Evolutionary conservation across 1,140 invertebrate species (phyloP), one percentile per base, ranked within the genome.

Genomic region (Apocrypta bakeri): DNA sequence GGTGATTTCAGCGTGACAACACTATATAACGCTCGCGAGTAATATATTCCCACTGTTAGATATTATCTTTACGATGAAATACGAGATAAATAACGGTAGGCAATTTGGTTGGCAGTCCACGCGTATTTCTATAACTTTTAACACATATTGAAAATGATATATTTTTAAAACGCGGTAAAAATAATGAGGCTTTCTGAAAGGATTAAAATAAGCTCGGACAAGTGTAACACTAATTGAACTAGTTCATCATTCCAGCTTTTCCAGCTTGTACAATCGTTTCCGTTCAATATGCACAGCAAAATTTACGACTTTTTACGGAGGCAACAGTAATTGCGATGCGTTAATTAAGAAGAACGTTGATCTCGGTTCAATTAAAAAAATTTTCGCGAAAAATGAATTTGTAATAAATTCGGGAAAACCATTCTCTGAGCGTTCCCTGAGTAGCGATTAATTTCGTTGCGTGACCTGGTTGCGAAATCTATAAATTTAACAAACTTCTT

Each of bases 401-500:
- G 25, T n/a, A 73, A 73, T 48, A 73, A 73, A 73, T 73, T n/a
- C 14, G 42, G 11, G 8, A 73, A 73, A 73, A 73, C 8, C 25
- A 21, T n/a, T n/a, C n/a, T n/a, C 33, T 7, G 21, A 42, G 1
- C 8, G n/a, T 9, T 48, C 42, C 42, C 14, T 2, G 42, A 4
- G 42, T 11, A 3, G 21, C 42, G 42, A 17, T 2, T 9, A 42
- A 48, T 17, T 31, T 8, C 25, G n/a, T 17, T 17, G 17, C 25
- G 72, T 7, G 12, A 14, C 24, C 48, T 27, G 63, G 29, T 75
- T 75, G 31, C 17, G 31, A 24, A 75, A 75, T 75, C 24, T 63
- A 75, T 75, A 75, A 75, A 75, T 31, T 25, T 33, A 56, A 7
- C 27, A 8, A 75, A 75, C 29, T 31, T 75, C 48, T 63, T 74